Evolutionary conservation across 1,140 invertebrate genomes (phyloP).

Genomic region (Drosophila arawakana): DNA sequence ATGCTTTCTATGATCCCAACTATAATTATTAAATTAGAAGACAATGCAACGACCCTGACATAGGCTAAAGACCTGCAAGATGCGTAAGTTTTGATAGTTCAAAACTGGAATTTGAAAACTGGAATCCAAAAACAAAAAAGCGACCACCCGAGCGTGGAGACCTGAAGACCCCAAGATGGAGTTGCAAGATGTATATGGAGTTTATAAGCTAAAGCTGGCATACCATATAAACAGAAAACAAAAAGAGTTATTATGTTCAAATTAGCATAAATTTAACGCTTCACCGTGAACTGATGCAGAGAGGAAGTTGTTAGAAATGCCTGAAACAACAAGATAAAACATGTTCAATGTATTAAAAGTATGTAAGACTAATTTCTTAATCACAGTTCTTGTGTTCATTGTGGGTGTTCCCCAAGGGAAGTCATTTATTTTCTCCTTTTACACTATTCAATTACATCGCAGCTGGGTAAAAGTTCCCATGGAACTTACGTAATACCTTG

Average conservation of each 20-base stretch:
- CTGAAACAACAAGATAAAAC: constrained; percentile 1
- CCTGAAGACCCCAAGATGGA: constrained; percentile 40
- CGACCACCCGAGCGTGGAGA: constrained; percentile 74
- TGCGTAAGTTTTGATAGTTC: constrained; percentile 70
- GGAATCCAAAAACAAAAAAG: constrained; percentile 16
- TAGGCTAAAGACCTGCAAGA: constrained; percentile 57
- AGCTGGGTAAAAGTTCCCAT: background rate
- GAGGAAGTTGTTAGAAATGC: constrained; percentile 50
- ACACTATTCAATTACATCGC: background rate
- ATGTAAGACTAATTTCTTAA: constrained; percentile 47
- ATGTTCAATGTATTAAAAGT: constrained; percentile 10
- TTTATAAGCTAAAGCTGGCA: constrained; percentile 43
- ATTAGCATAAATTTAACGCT: constrained; percentile 83
- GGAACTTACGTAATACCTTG: background rate
- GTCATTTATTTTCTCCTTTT: constrained; percentile 1
- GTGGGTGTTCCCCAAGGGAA: constrained; percentile 21
- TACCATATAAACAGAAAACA: constrained; percentile 52
- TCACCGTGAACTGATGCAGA: constrained; percentile 52
- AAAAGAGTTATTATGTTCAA: constrained; percentile 82
- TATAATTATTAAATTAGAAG: constrained; percentile 82
- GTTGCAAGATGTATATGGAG: constrained; percentile 19
- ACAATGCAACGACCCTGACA: constrained; percentile 51
- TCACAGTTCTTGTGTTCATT: constrained; percentile 21
- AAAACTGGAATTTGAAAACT: constrained; percentile 1
- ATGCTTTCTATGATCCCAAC: constrained; percentile 42